These are phyloP conservation scores for Otus scops DNA, from an alignment of 2,797 vertebrate genomes.

Conservation along the genomic window DNA sequence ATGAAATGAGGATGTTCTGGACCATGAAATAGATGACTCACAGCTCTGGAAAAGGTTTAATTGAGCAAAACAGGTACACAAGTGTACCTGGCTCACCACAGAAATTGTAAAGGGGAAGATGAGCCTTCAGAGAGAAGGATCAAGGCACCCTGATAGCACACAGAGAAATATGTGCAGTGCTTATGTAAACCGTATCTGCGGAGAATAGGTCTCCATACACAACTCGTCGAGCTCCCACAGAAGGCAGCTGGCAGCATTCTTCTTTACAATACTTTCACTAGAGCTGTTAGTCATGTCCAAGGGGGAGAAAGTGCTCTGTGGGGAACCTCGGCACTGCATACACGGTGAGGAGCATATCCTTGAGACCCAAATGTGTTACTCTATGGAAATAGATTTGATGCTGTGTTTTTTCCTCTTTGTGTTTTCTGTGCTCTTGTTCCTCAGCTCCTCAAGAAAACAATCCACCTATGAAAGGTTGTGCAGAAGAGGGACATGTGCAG, in stretches of 20 bases:
- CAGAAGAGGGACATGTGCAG: neutral
- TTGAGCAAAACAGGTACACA: constrained; percentile 42
- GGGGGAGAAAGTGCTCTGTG: neutral
- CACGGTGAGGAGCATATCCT: neutral
- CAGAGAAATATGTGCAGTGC: neutral
- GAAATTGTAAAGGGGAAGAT: neutral
- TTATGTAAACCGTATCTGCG: neutral
- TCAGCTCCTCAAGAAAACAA: neutral
- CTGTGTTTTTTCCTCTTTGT: neutral
- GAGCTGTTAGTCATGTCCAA: neutral
- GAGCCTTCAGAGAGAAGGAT: neutral
- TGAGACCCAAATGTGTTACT: neutral
- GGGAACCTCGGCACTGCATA: neutral
- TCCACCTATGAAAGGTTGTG: neutral
- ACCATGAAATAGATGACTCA: constrained; percentile 45
- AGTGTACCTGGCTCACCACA: neutral
- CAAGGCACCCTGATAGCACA: neutral
- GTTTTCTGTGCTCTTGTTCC: neutral
- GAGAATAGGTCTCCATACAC: neutral
- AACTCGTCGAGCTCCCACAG: neutral
- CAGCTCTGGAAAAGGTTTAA: constrained; percentile 19
- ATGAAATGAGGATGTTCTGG: constrained; percentile 26
- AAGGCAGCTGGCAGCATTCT: neutral
- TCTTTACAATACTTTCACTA: neutral
- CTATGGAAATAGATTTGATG: neutral